phyloP scores from a whole-genome alignment of 2,113 vertebrate species.

The Mastomys natalensis region DNA sequence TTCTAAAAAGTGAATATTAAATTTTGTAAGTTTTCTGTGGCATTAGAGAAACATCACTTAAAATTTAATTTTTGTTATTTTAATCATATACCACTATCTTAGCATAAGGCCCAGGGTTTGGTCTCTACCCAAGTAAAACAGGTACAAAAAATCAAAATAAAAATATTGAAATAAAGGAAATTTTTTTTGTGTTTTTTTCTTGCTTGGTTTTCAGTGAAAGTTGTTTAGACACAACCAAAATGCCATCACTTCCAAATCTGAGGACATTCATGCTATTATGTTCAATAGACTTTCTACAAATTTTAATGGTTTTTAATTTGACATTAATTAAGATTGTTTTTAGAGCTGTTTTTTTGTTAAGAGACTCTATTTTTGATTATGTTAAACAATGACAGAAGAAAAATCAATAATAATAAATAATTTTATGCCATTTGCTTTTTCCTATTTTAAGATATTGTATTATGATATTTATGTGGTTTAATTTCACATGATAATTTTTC shows the following conservation, averaged over 20 bases:
- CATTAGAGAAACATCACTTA: background rate
- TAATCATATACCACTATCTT: background rate
- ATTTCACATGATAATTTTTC: background rate
- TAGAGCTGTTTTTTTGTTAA: background rate
- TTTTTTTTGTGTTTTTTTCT: background rate
- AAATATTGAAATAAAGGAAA: background rate
- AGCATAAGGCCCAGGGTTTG: background rate
- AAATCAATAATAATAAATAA: background rate
- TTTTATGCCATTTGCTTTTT: background rate
- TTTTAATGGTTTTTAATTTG: background rate
- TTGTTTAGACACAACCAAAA: background rate
- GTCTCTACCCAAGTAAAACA: background rate
- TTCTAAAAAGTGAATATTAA: background rate
- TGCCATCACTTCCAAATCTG: background rate
- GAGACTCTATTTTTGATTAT: background rate
- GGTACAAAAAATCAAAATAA: background rate
- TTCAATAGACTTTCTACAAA: background rate
- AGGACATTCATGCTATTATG: background rate
- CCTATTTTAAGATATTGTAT: background rate
- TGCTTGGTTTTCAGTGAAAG: conserved; percentile 2
- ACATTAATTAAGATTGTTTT: conserved; percentile 5
- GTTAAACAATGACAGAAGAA: conserved; percentile 7
- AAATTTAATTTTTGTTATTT: conserved; percentile 1
- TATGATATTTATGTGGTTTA: background rate
- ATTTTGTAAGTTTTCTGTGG: background rate